These are phyloP conservation scores for Eclectus roratus DNA, from an alignment of 2,113 vertebrate genomes.

Conservation along the genomic window DNA sequence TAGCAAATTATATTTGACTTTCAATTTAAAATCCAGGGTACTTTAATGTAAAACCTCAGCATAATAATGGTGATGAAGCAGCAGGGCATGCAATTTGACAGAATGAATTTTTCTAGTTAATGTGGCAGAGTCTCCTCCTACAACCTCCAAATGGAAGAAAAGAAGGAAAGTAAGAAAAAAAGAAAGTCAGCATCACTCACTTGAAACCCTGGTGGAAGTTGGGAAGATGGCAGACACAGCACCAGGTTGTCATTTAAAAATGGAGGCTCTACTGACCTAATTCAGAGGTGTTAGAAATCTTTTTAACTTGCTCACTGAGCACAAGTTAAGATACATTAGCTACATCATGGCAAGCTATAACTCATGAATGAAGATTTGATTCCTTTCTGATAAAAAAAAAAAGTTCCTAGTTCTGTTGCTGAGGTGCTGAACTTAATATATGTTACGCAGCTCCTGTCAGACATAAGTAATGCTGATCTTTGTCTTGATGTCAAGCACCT, in stretches of 20 bases:
- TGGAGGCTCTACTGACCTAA: background rate
- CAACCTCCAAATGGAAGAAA: background rate
- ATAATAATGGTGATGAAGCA: slow-evolving; percentile 76
- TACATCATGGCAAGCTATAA: slow-evolving; percentile 14
- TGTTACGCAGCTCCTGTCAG: background rate
- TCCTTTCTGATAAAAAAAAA: slow-evolving; percentile 51
- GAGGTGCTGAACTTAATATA: slow-evolving; percentile 15
- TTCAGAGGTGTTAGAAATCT: background rate
- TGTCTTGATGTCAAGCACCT: background rate
- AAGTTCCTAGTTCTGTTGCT: slow-evolving; percentile 35
- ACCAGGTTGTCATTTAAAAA: background rate
- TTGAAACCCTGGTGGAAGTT: background rate
- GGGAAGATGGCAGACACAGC: background rate
- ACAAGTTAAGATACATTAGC: slow-evolving; percentile 42
- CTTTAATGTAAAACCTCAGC: slow-evolving; percentile 72
- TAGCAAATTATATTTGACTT: slow-evolving; percentile 79
- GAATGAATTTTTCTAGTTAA: slow-evolving; percentile 68
- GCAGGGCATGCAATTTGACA: slow-evolving; percentile 66
- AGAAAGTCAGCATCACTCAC: background rate
- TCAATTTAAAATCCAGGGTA: slow-evolving; percentile 76
- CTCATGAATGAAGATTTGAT: slow-evolving; percentile 56
- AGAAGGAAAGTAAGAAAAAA: background rate
- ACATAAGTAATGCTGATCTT: background rate
- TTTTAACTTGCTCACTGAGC: background rate
- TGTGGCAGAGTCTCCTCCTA: background rate